Conservation (phyloP, 2,888 invertebrate species). For the Platycheirus rosarum region DNA sequence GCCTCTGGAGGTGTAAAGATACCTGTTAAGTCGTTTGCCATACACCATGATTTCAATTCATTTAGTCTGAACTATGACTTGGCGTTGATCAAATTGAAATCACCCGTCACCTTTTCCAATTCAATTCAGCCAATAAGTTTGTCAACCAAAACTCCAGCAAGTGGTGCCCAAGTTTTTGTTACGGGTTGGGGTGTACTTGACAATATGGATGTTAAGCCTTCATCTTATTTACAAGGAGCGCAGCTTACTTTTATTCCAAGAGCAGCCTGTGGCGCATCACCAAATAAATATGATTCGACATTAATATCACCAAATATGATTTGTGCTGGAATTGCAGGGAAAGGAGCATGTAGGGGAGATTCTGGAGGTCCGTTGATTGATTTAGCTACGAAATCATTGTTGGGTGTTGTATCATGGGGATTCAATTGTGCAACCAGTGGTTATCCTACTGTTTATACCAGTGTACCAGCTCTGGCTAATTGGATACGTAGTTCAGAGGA, state of each 20-base stretch:
- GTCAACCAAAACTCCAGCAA: neutral
- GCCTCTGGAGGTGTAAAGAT: neutral
- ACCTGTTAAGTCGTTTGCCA: neutral
- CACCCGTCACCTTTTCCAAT: neutral
- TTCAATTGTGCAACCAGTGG: neutral
- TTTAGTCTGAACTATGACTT: neutral
- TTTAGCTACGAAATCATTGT: neutral
- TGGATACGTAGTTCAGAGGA: neutral
- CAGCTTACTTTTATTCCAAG: neutral
- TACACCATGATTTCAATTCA: neutral
- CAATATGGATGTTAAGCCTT: neutral
- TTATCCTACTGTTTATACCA: neutral
- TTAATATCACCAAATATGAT: neutral
- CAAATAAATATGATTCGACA: neutral
- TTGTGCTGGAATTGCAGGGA: neutral
- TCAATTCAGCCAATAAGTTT: neutral
- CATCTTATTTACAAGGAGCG: neutral
- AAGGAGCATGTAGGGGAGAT: constrained; percentile 5
- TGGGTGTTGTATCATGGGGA: constrained; percentile 11
- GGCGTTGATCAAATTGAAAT: neutral
- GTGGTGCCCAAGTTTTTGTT: neutral
- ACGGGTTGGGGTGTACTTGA: neutral
- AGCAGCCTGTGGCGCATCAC: neutral
- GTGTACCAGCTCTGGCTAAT: neutral
- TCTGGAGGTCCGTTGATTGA: constrained; percentile 6